Percentiles rank a stretch among this genome's conserved stretches.
These are phyloP conservation scores for Hypselothyrea guttata DNA, from an alignment of 2,888 invertebrate genomes.

Conservation along the genomic window DNA sequence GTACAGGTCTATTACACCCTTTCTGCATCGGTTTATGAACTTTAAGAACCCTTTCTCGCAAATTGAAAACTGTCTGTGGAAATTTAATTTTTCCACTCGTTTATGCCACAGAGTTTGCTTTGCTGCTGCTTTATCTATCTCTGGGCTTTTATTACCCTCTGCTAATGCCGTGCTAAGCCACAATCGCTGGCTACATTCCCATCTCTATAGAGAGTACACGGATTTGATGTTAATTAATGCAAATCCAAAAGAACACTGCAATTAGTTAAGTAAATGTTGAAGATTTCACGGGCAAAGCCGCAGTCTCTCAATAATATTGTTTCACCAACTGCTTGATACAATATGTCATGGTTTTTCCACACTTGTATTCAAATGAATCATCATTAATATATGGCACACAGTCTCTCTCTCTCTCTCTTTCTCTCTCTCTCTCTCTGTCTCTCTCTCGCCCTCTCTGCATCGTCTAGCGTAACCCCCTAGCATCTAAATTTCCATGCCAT, in stretches of 20 bases:
- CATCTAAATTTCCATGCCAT: slow-evolving; percentile 27
- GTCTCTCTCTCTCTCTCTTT: slow-evolving; percentile 11
- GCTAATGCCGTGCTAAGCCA: slow-evolving; percentile 40
- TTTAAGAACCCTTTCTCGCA: slow-evolving; percentile 18
- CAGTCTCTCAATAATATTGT: slow-evolving; percentile 35
- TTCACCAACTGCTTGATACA: slow-evolving; percentile 56
- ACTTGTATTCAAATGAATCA: slow-evolving; percentile 65
- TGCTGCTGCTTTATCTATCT: background rate
- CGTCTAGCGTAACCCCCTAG: background rate
- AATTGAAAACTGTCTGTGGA: slow-evolving; percentile 18
- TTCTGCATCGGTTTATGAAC: slow-evolving; percentile 1
- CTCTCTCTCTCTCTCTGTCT: background rate
- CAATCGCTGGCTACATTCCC: slow-evolving; percentile 9
- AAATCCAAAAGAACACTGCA: slow-evolving; percentile 76
- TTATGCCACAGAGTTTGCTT: background rate
- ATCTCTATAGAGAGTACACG: slow-evolving; percentile 25
- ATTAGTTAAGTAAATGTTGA: slow-evolving; percentile 80
- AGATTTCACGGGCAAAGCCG: slow-evolving; percentile 43
- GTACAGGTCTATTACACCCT: background rate
- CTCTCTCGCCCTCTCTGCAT: too few species aligned
- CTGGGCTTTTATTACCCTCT: slow-evolving; percentile 7
- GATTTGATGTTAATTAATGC: slow-evolving; percentile 68
- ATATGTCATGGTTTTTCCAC: slow-evolving; percentile 69
- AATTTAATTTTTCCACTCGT: slow-evolving; percentile 2
- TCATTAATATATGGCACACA: slow-evolving; percentile 59